These are phyloP conservation scores for Artibeus lituratus DNA, from an alignment of 2,797 vertebrate genomes.

Conservation along the genomic window DNA sequence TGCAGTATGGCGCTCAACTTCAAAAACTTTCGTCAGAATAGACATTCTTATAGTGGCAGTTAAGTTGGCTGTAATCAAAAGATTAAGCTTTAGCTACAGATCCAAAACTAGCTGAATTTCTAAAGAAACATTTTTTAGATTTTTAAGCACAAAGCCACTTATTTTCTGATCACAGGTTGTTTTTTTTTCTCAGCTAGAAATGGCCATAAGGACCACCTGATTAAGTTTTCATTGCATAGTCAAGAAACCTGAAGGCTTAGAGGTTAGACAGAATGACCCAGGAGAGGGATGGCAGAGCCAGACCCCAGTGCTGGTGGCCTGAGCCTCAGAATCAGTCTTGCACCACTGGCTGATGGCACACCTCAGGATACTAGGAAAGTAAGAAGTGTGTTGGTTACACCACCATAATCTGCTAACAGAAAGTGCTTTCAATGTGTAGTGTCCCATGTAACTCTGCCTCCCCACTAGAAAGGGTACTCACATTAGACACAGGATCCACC, in stretches of 20 bases:
- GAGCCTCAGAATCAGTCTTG: neutral
- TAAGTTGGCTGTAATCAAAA: neutral
- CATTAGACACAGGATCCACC: neutral
- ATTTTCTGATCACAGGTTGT: neutral
- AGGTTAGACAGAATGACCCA: neutral
- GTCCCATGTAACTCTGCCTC: neutral
- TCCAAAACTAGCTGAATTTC: neutral
- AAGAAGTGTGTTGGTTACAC: neutral
- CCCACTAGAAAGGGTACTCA: neutral
- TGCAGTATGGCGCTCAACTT: neutral
- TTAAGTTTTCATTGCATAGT: neutral
- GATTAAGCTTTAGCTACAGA: neutral
- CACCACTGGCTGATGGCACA: neutral
- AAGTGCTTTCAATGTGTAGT: neutral
- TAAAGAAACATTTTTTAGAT: neutral
- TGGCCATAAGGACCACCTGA: neutral
- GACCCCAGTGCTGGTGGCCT: rapidly evolving
- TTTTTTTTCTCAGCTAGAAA: neutral
- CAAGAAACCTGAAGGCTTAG: neutral
- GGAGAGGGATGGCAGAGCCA: neutral
- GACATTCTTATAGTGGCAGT: neutral
- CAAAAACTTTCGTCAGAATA: neutral
- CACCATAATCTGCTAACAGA: neutral
- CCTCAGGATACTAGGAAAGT: neutral
- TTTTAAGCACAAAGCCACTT: neutral